Base-by-base conservation (phyloP, 2,888 invertebrate genomes). In the Drosophila peninsularis region DNA sequence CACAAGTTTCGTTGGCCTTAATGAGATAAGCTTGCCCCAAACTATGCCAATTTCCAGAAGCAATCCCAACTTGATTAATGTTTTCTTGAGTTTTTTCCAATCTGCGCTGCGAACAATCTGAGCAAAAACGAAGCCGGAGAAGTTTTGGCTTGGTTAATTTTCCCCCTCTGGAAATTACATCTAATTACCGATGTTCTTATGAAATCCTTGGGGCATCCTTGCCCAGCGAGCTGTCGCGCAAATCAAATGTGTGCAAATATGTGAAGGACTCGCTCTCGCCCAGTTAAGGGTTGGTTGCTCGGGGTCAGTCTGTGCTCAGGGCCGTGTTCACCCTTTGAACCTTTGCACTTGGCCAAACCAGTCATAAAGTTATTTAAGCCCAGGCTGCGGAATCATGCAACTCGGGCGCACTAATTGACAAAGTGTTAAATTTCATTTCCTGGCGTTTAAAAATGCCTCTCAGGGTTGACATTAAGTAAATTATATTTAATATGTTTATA, bases 401-500 rank as follows among this genome's bases (percentile, higher is more conserved):
- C 50, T 24, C 66, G 24, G 49, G 41, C 57, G 32, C 79, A 79
- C 89, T 88, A 90, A 90, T 89, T 90, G 89, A 90, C 82, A 80
- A 82, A 90, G 90, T 90, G 88, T 90, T 90, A 78, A 80, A 74
- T 90, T 88, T 89, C 88, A 80, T 64, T 83, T 77, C 49, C 63
- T 42, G 69, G 54, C 76, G 67, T 53, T 85, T 76, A 61, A 78
- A 82, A 75, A 85, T 69, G 45, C 61, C 76, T 68, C 65, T 44
- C 57, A 58, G 64, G 71, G 71, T 72, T 89, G 90, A 86, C 91
- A 86, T 90, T 90, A 91, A 91, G 88, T 87, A 91, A 91, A 91
- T 91, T 91, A 91, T 90, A 90, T 91, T 91, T 91, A 91, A 91
- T 91, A 91, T 84, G 88, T 91, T 91, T 90, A 91, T 91, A 82